phyloP scores from a whole-genome alignment of 1,140 invertebrate genomes.

The Pachypeltis micranthus region DNA sequence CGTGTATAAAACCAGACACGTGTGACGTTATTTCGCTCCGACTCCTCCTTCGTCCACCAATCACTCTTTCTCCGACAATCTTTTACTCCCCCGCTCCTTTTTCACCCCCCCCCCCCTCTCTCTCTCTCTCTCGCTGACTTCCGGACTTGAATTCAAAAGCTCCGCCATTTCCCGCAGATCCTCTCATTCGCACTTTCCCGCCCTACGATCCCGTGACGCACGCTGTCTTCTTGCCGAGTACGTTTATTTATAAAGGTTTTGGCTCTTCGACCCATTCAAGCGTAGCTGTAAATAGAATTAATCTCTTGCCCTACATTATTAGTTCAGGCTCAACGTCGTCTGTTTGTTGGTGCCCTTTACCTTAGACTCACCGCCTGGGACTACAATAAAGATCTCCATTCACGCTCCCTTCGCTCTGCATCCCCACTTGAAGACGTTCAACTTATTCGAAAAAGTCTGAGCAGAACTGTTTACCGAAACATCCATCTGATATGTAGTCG shows the following conservation, averaged over 20 bases:
- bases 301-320: slow-evolving; percentile 4
- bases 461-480: no score
- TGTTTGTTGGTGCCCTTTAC: not conserved
- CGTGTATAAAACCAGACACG: no score
- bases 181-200: not conserved
- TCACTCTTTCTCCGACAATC: no score
- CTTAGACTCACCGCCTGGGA: no score
- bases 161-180: not conserved
- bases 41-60: no score
- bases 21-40: no score
- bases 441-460: no score
- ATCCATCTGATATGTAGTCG: no score
- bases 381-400: no score
- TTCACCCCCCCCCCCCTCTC: not conserved
- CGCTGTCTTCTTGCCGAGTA: not conserved
- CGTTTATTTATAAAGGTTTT: slow-evolving; percentile 2
- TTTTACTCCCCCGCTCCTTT: not conserved
- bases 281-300: slow-evolving; percentile 7
- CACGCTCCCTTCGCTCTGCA: no score
- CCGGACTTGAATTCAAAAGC: not conserved
- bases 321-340: not conserved
- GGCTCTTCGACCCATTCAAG: slow-evolving; percentile 4
- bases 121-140: not conserved
- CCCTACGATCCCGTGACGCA: not conserved
- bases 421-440: no score